Base-by-base conservation (phyloP, 2,113 vertebrate genomes). In the Dicerorhinus sumatrensis region DNA sequence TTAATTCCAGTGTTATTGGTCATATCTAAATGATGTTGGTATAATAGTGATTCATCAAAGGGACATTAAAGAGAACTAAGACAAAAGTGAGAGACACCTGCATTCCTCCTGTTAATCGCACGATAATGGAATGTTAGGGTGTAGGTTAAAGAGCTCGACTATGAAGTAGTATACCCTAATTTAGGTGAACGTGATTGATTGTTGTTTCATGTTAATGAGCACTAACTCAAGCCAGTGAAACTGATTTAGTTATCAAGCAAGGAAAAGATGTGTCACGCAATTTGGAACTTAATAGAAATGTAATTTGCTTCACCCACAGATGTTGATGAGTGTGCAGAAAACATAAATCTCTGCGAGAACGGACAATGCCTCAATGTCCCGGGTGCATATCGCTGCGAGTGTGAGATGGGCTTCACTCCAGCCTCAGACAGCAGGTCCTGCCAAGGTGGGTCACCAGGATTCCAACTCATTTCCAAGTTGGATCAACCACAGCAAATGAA, bases 391-490 rank as follows among this genome's bases (percentile, higher is more conserved):
- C 99, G 98, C 87, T 99, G 99, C 0, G 99, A 99, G 83, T 99
- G 99, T 96, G 99, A 99, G 96, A 99, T 99, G 98, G 99, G 99
- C 80, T 99, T 99, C 96, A 98, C 98, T 91, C 98, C 99, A 17
- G 95, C 99, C 92, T 95, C 92, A 0, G 98, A 99, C 98, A 99
- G 98, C 97, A 99, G 76, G 69, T 99, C 99, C 12, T 99, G 99
- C 98, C 99, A 99, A 99, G 99, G 99, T 99, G 97, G 96, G 97
- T 94, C 89, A 65, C 93, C 33, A 25, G 23, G 69, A 84, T 67
- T 97, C 96, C 69, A 89, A 1, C 21, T 77, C 21, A 0, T 81
- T 97, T 96, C 95, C 94, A 60, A 81, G 63, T 90, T 98, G 93
- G 39, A 95, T 36, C 98, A 54, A 20, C 96, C 94, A 46, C 81